A percentile compares a stretch with the other conserved stretches of the same genome.
phyloP scores from a whole-genome alignment of 2,113 vertebrate species.

The Arenaria interpres region DNA sequence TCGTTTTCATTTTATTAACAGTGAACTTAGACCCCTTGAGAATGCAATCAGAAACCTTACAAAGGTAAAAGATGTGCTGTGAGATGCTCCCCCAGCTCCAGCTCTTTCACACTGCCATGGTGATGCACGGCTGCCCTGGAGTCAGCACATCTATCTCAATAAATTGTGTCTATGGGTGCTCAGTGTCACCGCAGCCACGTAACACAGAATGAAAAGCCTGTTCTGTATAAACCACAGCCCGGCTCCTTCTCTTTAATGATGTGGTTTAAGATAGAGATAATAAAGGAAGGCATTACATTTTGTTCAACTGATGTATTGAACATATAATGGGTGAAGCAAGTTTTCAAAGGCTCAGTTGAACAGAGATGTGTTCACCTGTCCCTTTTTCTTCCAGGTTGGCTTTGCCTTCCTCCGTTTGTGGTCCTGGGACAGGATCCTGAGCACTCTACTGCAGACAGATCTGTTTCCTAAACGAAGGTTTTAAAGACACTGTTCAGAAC shows the following conservation, averaged over 20 bases:
- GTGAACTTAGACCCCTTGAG: background rate
- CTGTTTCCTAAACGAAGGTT: background rate
- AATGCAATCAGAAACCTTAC: background rate
- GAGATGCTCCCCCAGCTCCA: background rate
- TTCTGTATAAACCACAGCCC: background rate
- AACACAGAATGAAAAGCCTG: background rate
- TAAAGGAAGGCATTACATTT: background rate
- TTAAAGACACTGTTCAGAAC: background rate
- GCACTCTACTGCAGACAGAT: background rate
- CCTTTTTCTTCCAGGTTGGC: background rate
- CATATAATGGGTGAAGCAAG: accelerated
- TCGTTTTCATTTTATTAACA: background rate
- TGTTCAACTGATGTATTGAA: background rate
- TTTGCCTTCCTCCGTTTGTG: background rate
- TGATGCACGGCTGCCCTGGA: background rate
- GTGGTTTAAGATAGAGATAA: background rate
- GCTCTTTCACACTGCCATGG: background rate
- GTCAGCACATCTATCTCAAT: background rate
- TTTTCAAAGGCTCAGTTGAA: background rate
- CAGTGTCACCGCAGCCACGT: accelerated
- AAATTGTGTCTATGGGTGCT: background rate
- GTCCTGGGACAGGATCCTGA: background rate
- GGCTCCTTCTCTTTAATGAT: background rate
- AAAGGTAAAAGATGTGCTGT: accelerated
- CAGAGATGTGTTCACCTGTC: background rate